phyloP scores from a whole-genome alignment of 2,113 vertebrate species.

The mouse (Mus musculus) region DNA sequence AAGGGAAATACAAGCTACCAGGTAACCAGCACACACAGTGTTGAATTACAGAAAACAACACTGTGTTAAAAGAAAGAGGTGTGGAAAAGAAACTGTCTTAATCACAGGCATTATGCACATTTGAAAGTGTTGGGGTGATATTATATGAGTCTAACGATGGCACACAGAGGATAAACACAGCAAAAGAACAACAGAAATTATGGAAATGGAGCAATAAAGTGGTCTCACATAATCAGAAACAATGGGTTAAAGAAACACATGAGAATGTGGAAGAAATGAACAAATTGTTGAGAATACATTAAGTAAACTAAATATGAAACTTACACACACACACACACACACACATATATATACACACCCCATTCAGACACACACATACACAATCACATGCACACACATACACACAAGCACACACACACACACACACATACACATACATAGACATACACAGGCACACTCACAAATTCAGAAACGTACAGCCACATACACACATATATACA shows the following conservation, averaged over 20 bases:
- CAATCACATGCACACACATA: not conserved
- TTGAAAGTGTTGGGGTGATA: not conserved
- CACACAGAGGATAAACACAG: not conserved
- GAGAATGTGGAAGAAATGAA: not conserved
- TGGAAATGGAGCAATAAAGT: not conserved
- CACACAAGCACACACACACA: not conserved
- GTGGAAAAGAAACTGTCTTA: not conserved
- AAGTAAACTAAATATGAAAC: not conserved
- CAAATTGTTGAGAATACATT: not conserved
- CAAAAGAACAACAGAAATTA: not conserved
- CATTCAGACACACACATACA: not conserved
- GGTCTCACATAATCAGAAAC: not conserved
- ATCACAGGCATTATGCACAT: not conserved
- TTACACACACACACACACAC: not conserved
- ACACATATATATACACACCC: not conserved
- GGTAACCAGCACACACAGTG: not conserved
- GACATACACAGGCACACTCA: not conserved
- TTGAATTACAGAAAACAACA: not conserved
- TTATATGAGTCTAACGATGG: not conserved
- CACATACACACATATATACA: not conserved
- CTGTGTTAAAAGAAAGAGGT: not conserved
- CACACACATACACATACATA: not conserved
- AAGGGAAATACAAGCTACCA: not conserved
- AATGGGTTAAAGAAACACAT: not conserved
- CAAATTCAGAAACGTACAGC: not conserved